Evolutionary conservation across 2,113 vertebrate species (phyloP).

Genomic region (Glaucomys volans): DNA sequence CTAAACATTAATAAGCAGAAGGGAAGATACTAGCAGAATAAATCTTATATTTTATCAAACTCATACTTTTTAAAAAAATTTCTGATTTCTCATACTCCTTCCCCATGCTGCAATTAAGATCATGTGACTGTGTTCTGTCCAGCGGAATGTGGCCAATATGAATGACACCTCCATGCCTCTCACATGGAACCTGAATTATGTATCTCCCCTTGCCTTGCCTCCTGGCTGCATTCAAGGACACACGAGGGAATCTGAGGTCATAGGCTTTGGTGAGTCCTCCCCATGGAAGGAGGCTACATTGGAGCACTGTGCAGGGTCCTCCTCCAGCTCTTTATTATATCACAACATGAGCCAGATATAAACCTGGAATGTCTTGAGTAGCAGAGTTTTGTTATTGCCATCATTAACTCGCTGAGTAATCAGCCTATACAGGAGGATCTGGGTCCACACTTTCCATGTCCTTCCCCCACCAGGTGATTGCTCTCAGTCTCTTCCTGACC

Average conservation of each 20-base stretch:
- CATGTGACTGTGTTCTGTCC: not conserved
- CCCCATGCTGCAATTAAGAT: not conserved
- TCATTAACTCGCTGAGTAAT: not conserved
- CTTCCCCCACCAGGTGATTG: not conserved
- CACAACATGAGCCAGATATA: not conserved
- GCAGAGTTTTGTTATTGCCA: not conserved
- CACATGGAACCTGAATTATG: not conserved
- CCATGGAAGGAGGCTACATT: not conserved
- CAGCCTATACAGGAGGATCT: too few relatives aligned
- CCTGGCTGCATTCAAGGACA: not conserved
- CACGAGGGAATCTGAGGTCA: not conserved
- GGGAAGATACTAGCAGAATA: not conserved
- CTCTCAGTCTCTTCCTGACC: too few relatives aligned
- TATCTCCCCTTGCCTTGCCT: too few relatives aligned
- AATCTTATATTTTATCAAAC: not conserved
- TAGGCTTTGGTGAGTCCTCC: not conserved
- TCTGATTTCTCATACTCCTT: not conserved
- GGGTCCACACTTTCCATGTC: accelerated
- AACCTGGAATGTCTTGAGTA: not conserved
- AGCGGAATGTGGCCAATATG: not conserved
- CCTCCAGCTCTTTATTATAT: not conserved
- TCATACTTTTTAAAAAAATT: too few relatives aligned
- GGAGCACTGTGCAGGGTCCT: accelerated
- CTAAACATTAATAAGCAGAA: not conserved
- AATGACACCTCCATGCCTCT: not conserved